Evolutionary conservation across 2,797 vertebrate genomes (phyloP).

Genomic region (Kryptolebias ocellatus): DNA sequence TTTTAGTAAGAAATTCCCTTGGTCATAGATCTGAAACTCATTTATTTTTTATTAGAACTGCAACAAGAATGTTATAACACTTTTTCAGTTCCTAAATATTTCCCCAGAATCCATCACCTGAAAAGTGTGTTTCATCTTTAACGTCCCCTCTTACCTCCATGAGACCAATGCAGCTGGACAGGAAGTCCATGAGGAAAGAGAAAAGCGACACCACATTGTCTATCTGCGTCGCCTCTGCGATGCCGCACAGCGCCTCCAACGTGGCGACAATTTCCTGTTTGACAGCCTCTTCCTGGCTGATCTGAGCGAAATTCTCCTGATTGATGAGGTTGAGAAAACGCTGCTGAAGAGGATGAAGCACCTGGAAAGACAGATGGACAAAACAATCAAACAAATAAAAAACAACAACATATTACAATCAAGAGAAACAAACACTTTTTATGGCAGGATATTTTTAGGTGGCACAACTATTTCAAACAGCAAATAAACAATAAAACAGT

Average conservation of each 20-base stretch:
- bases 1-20: not conserved
- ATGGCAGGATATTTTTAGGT: too few relatives aligned
- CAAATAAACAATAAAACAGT: too few relatives aligned
- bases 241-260: constrained; percentile 95
- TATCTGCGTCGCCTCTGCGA: constrained; percentile 98
- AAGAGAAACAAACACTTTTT: too few relatives aligned
- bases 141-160: constrained; percentile 87
- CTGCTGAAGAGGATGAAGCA: constrained; percentile 96
- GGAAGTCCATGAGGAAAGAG: constrained; percentile 98
- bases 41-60: too few relatives aligned
- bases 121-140: not conserved
- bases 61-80: too few relatives aligned
- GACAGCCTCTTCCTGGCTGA: constrained; percentile 95
- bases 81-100: too few relatives aligned
- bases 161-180: constrained; percentile 97
- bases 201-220: constrained; percentile 97
- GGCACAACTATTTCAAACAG: too few relatives aligned
- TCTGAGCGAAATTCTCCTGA: constrained; percentile 97
- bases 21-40: too few relatives aligned
- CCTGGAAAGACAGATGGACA: constrained; percentile 75
- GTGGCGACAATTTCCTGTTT: constrained; percentile 96
- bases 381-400: not conserved
- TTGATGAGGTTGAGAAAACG: constrained; percentile 98
- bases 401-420: too few relatives aligned
- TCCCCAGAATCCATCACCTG: too few relatives aligned